These are phyloP conservation scores for Anguilla anguilla DNA, from an alignment of 2,797 vertebrate genomes.

Conservation along the genomic window DNA sequence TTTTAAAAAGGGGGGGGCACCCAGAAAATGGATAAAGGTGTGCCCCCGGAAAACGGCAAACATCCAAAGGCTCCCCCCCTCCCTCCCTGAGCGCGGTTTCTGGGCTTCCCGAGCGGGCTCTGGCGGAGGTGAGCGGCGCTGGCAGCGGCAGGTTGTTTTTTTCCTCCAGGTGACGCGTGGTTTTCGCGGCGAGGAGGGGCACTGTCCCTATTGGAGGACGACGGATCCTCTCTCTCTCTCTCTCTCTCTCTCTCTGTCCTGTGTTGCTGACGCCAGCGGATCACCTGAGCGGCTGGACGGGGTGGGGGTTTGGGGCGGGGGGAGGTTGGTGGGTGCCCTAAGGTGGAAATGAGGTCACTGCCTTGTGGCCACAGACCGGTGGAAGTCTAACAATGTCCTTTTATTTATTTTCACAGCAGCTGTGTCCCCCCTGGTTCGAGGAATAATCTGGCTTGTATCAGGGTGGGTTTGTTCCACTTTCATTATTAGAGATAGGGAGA, in stretches of 20 bases:
- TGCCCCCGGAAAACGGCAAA: neutral
- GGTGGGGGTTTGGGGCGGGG: conserved; percentile 49
- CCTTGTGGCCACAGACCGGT: conserved; percentile 65
- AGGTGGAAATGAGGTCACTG: conserved; percentile 81
- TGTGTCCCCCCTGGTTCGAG: conserved; percentile 50
- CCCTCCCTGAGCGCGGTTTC: conserved; percentile 40
- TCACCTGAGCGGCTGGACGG: conserved; percentile 81
- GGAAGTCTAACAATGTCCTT: conserved; percentile 67
- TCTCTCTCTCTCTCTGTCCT: conserved; percentile 47
- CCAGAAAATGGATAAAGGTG: neutral
- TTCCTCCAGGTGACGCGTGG: conserved; percentile 68
- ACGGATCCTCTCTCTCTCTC: conserved; percentile 49
- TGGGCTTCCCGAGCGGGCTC: conserved; percentile 27
- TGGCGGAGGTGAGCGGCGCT: conserved; percentile 57
- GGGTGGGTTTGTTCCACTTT: neutral
- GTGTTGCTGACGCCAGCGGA: conserved; percentile 72
- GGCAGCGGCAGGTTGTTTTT: conserved; percentile 63
- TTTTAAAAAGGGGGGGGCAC: neutral
- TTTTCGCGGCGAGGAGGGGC: conserved; percentile 73
- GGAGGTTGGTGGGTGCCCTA: conserved; percentile 55
- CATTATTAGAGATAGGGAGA: neutral
- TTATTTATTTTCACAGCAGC: conserved; percentile 67
- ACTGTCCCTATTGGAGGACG: conserved; percentile 72
- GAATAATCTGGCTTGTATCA: neutral
- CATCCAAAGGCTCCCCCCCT: conserved; percentile 34